These are phyloP conservation scores for Flabesymbios commensalis DNA, from an alignment of 2,888 invertebrate genomes.

Conservation along the genomic window DNA sequence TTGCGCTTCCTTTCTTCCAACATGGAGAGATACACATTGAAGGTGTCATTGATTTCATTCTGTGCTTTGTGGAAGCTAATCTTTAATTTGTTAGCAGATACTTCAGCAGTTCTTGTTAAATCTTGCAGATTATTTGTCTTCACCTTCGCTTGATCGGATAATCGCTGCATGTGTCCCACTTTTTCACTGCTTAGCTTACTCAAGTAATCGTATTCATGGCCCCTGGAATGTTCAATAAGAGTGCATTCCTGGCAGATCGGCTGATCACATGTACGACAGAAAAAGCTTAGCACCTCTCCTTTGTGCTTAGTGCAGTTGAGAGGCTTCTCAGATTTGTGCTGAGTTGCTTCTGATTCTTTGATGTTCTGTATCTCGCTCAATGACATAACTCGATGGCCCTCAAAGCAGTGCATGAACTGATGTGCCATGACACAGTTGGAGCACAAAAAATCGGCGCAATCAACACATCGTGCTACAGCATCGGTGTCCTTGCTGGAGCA, in stretches of 20 bases:
- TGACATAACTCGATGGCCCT: conserved; percentile 82
- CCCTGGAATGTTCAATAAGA: conserved; percentile 69
- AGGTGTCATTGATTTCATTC: conserved; percentile 84
- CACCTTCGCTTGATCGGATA: conserved; percentile 79
- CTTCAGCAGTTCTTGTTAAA: conserved; percentile 84
- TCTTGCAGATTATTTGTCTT: conserved; percentile 87
- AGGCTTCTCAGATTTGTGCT: conserved; percentile 45
- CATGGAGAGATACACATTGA: conserved; percentile 92
- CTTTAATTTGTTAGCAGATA: conserved; percentile 65
- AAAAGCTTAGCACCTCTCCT: conserved; percentile 87
- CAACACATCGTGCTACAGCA: conserved; percentile 94
- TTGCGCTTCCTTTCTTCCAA: conserved; percentile 95
- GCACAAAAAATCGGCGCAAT: conserved; percentile 95
- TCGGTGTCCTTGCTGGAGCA: conserved; percentile 93
- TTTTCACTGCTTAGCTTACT: conserved; percentile 67
- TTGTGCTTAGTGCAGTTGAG: conserved; percentile 87
- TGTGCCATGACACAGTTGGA: conserved; percentile 98
- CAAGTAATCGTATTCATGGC: conserved; percentile 54
- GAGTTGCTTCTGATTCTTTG: conserved; percentile 65
- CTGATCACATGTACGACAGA: conserved; percentile 89
- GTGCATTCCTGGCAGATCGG: conserved; percentile 96
- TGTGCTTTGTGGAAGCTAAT: conserved; percentile 64
- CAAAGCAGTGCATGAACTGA: conserved; percentile 98
- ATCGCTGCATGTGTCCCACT: conserved; percentile 75
- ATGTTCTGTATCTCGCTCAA: conserved; percentile 65